Base-by-base conservation (phyloP, 2,113 vertebrate species). In the Ramphastos sulfuratus region DNA sequence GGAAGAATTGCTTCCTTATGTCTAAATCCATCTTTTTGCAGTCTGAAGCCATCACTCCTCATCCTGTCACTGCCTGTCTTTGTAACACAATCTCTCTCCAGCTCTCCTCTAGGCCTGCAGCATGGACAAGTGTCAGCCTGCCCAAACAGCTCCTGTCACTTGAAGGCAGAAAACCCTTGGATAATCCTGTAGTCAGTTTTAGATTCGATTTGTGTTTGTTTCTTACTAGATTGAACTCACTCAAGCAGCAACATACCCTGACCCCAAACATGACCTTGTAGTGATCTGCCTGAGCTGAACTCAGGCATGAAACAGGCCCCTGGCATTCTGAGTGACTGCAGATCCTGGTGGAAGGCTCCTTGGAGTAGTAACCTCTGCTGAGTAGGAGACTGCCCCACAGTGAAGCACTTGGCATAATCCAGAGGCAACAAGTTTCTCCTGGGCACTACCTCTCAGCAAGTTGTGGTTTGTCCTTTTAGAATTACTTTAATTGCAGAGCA, bases 291-390 rank as follows among this genome's bases (percentile, higher is more conserved):
- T 4, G 4, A 67, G 73, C 39, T 7, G 15, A 50, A 60, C 16
- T 30, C 0, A 6, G 2, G 23, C 1, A 0, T 12, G 42, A 14
- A 16, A 11, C 1, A 9, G 46, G 52, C 52, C 52, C 39, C n/a
- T 37, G n/a, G 27, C 7, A 0, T 39, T 48, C 35, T 10, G 30
- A 19, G 81, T 21, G 50, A 37, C 39, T 12, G 31, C 44, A 27
- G 14, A 50, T 42, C 55, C 25, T 33, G 12, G 7, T 27, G 24
- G 39, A 66, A 70, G 35, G 31, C 55, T 50, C 23, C 27, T 6
- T 67, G 67, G 71, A 91, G 55, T 55, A 42, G 46, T 30, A 70
- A 54, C 7, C 54, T 61, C 21, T n/a, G 37, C 55, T 67, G 15
- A 42, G 69, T 44, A 54, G 54, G 44, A 82, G 76, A 50, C 7